Evolutionary conservation across 2,113 vertebrate species (phyloP).

Genomic region (Nyctereutes procyonoides): DNA sequence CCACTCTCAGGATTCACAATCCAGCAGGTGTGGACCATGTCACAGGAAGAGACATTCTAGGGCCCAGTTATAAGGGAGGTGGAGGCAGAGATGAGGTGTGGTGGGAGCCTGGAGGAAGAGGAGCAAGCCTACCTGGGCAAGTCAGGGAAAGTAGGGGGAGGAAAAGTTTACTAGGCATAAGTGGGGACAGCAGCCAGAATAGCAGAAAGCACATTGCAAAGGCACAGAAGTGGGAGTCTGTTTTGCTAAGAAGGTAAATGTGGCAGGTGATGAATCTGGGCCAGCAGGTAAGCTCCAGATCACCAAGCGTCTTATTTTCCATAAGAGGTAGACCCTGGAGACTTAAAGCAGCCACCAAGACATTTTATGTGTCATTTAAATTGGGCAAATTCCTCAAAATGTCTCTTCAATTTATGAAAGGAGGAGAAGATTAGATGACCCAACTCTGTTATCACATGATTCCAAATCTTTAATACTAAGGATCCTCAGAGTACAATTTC

Average conservation of each 20-base stretch:
- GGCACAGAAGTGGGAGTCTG: background rate
- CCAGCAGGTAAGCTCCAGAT: too few species aligned
- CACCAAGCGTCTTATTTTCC: background rate
- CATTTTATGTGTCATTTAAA: background rate
- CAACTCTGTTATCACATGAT: background rate
- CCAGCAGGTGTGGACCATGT: background rate
- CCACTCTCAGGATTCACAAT: background rate
- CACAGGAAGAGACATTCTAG: background rate
- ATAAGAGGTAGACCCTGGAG: background rate
- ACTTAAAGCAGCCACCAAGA: rapidly evolving
- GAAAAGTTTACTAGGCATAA: background rate
- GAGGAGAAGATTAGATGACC: background rate
- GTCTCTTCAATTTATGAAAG: background rate
- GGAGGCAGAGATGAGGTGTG: too few species aligned
- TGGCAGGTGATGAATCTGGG: background rate
- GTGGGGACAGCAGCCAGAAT: rapidly evolving
- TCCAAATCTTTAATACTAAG: background rate
- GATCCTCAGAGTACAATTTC: background rate
- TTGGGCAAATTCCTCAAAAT: background rate
- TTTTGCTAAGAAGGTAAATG: background rate
- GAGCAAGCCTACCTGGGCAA: rapidly evolving
- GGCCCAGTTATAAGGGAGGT: rapidly evolving
- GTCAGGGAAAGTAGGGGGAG: background rate
- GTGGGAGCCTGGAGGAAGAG: background rate
- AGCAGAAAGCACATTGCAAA: background rate